Base-by-base conservation (phyloP, 2,113 vertebrate species). In the Corythoichthys haematopterus region DNA sequence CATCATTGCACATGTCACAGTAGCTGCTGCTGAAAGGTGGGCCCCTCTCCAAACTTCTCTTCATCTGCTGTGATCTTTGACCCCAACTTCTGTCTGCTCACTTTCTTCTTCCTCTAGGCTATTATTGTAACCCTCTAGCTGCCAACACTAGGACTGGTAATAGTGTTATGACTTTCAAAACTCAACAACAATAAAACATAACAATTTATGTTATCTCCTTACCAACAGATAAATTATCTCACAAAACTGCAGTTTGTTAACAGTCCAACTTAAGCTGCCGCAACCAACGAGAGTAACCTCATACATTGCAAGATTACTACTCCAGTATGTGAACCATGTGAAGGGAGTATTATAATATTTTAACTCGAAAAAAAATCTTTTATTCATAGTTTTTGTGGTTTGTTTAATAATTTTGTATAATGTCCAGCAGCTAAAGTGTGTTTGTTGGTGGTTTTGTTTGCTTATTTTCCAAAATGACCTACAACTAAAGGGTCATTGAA, bases 21-120 rank as follows among this genome's bases (percentile, higher is more conserved):
- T 48, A 72, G 72, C 61, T 74, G 70, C 66, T 15, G 71, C 67
- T 88, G 69, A 85, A 10, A 14, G 88, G 82, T 87, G 65, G 77
- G 80, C 75, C 36, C 76, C 76, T 63, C 78, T 87, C 89, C 82
- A 89, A 90, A 89, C 74, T 60, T 64, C 56, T 70, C 69, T 68
- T 61, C 67, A 52, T 80, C 81, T 84, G 78, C 50, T 69, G 73
- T 28, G 20, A 79, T 82, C 80, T 78, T 89, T 83, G 87, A 85
- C 47, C 67, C 66, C 72, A 37, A 13, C 50, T 70, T 77, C 70
- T 69, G 70, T 80, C 68, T 72, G 75, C 33, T 57, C 55, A 36
- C 55, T 57, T 57, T 57, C 28, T 36, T 57, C 33, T 57, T 36
- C 55, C 33, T 57, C 33, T 35, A 5, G 12, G 33, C 28, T 3